These are phyloP conservation scores for Lepidurus arcticus DNA, from an alignment of 1,140 invertebrate genomes.

Conservation along the genomic window DNA sequence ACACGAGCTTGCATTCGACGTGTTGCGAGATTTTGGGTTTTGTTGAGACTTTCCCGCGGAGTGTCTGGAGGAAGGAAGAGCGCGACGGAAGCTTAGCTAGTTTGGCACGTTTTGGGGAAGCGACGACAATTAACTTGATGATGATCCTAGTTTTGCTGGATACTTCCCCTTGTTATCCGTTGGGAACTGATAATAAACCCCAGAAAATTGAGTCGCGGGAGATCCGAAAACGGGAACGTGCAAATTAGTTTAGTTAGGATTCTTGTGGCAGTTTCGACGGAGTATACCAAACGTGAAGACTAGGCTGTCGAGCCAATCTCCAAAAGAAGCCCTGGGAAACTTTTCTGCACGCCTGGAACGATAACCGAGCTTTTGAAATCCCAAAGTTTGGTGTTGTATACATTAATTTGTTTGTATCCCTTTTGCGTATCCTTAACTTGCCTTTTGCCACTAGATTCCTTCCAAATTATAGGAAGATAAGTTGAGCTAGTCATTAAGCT, in stretches of 20 bases:
- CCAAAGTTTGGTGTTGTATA: too few species aligned
- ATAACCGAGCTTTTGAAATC: too few species aligned
- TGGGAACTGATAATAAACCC: not conserved
- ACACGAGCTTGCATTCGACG: not conserved
- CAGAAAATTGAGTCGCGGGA: not conserved
- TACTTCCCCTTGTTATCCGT: slow-evolving; percentile 4
- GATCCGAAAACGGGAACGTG: not conserved
- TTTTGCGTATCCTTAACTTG: too few species aligned
- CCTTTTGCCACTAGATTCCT: too few species aligned
- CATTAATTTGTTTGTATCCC: too few species aligned
- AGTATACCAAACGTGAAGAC: slow-evolving; percentile 1
- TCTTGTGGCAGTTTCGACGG: not conserved
- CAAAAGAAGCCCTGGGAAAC: not conserved
- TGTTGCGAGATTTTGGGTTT: not conserved
- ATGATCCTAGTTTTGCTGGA: slow-evolving; percentile 21
- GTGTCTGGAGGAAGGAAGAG: not conserved
- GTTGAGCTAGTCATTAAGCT: not conserved
- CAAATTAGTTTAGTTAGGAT: slow-evolving; percentile 14
- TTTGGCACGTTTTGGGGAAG: slow-evolving; percentile 12
- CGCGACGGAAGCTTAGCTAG: slow-evolving; percentile 11
- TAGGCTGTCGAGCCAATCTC: slow-evolving; percentile 7
- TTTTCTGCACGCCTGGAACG: not conserved
- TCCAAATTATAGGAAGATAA: not conserved
- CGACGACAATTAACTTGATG: slow-evolving; percentile 9
- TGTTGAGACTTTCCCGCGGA: not conserved